Conservation (phyloP, 2,113 vertebrate genomes). For the Carlito syrichta region DNA sequence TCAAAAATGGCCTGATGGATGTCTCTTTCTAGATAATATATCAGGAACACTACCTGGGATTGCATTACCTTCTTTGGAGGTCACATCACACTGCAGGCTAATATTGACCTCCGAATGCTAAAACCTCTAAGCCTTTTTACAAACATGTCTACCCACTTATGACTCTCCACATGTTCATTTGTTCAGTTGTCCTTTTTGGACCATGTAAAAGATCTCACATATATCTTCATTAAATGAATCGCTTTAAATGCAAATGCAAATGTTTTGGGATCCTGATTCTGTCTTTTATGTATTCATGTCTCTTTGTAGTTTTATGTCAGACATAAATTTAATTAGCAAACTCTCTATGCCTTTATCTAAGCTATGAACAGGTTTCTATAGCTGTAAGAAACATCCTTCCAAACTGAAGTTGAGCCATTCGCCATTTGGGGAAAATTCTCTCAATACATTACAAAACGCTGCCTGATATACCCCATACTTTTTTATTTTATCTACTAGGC, state of each 20-base stretch:
- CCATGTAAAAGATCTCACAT: not conserved
- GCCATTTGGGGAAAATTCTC: not conserved
- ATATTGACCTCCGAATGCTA: conserved; percentile 4
- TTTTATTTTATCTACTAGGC: not conserved
- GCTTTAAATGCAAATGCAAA: not conserved
- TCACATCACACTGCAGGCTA: not conserved
- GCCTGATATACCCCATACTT: not conserved
- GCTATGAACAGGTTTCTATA: not conserved
- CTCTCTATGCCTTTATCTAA: not conserved
- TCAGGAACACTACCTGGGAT: not conserved
- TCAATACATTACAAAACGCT: not conserved
- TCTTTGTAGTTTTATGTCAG: not conserved
- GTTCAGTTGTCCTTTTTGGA: not conserved
- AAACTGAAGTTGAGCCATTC: not conserved
- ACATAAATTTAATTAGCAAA: not conserved
- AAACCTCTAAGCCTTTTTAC: not conserved
- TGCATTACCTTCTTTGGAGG: not conserved
- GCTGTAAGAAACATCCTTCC: not conserved
- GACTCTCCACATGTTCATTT: not conserved
- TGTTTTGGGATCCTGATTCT: not conserved
- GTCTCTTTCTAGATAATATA: not conserved
- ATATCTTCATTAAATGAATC: not conserved
- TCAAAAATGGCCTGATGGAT: not conserved
- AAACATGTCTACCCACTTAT: not conserved
- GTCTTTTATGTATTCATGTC: not conserved